These are phyloP conservation scores for Planiliza haematocheilus DNA, from an alignment of 2,113 vertebrate genomes.

Conservation along the genomic window DNA sequence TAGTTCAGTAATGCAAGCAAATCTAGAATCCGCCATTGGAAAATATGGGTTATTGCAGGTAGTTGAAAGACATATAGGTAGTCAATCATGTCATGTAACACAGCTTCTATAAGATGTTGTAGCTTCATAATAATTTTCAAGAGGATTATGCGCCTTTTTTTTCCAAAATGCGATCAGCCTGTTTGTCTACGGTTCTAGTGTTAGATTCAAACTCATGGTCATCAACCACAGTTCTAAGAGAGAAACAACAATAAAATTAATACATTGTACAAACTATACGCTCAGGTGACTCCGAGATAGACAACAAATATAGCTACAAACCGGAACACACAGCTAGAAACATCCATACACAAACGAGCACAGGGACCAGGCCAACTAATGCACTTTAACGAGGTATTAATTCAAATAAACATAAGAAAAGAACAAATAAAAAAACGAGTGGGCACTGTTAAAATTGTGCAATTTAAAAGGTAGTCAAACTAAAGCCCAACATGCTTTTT, in stretches of 20 bases:
- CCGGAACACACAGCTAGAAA: conserved; percentile 87
- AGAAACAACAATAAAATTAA: conserved; percentile 67
- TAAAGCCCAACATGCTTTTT: conserved; percentile 77
- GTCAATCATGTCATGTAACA: conserved; percentile 72
- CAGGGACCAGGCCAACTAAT: conserved; percentile 87
- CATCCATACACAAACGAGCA: conserved; percentile 92
- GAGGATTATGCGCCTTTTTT: conserved; percentile 60
- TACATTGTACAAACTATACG: conserved; percentile 71
- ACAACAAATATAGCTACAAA: conserved; percentile 87
- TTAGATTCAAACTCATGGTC: conserved; percentile 69
- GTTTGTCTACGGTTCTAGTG: conserved; percentile 49
- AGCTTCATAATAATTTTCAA: conserved; percentile 56
- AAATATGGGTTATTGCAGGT: conserved; percentile 75
- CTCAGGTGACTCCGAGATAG: conserved; percentile 85
- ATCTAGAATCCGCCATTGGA: conserved; percentile 47
- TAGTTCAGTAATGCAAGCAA: conserved; percentile 63
- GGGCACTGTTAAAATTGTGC: conserved; percentile 90
- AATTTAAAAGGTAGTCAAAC: conserved; percentile 91
- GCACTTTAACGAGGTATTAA: conserved; percentile 84
- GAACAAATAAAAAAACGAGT: conserved; percentile 77
- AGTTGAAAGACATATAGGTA: conserved; percentile 82
- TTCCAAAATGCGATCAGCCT: conserved; percentile 45
- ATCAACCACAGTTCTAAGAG: conserved; percentile 58
- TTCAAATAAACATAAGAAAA: conserved; percentile 85
- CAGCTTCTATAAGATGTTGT: conserved; percentile 55